These are phyloP conservation scores for Myotis brandtii DNA, from an alignment of 2,113 vertebrate genomes.

Conservation along the genomic window DNA sequence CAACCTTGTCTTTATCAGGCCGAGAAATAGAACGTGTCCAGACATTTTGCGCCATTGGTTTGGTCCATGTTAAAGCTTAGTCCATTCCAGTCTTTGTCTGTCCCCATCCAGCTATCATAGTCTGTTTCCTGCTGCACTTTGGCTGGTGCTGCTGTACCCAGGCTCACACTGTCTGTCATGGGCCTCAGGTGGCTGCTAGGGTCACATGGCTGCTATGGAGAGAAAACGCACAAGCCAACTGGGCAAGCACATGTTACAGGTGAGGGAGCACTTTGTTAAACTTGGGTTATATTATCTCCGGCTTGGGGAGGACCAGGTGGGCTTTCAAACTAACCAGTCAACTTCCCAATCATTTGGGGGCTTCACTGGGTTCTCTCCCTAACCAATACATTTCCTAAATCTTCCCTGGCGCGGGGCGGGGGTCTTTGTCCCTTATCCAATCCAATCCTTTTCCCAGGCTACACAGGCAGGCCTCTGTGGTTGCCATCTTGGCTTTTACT, in stretches of 20 bases:
- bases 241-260: background rate
- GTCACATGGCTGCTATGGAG: background rate
- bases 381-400: background rate
- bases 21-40: background rate
- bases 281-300: background rate
- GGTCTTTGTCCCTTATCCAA: background rate
- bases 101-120: background rate
- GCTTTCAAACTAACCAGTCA: background rate
- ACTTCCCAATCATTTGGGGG: background rate
- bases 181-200: too few relatives aligned
- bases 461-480: background rate
- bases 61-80: background rate
- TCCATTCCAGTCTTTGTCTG: background rate
- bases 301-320: background rate
- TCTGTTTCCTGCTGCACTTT: background rate
- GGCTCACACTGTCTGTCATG: background rate
- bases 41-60: background rate
- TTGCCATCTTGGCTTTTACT: background rate
- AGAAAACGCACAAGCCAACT: background rate
- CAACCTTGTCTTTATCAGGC: background rate
- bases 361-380: background rate
- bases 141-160: background rate
- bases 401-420: background rate
- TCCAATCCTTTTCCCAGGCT: background rate
- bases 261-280: background rate